Evolutionary conservation across 2,888 invertebrate genomes (phyloP).

Genomic region (Agapostemon virescens): DNA sequence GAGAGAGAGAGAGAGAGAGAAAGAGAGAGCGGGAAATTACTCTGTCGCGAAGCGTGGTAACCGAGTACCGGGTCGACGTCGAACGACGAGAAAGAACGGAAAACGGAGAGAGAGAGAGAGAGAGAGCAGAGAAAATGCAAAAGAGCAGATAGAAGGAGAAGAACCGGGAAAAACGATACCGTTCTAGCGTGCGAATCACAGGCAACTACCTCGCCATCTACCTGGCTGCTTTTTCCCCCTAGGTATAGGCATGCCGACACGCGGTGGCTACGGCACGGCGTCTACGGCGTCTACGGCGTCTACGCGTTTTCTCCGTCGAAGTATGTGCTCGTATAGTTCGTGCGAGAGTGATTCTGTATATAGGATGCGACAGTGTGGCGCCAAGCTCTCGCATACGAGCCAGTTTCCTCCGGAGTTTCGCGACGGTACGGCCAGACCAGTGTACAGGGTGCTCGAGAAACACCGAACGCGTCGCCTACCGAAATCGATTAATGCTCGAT

Average conservation of each 20-base stretch:
- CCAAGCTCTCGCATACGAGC: conserved; percentile 67
- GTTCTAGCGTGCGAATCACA: conserved; percentile 13
- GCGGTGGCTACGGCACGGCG: not conserved
- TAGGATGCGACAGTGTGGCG: conserved; percentile 76
- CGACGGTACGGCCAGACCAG: conserved; percentile 27
- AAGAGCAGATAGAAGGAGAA: not conserved
- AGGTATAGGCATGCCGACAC: conserved; percentile 12
- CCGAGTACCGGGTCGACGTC: not conserved
- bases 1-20: not conserved
- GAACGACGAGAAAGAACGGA: not conserved
- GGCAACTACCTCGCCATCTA: conserved; percentile 18
- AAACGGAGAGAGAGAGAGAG: not conserved
- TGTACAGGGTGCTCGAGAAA: conserved; percentile 44
- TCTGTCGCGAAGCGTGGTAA: not conserved
- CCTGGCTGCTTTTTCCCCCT: conserved; percentile 11
- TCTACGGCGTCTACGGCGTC: not conserved
- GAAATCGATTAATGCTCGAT: not conserved
- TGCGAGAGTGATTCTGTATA: conserved; percentile 69
- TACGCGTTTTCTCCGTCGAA: conserved; percentile 25
- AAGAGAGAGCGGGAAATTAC: not conserved
- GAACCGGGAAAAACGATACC: conserved; percentile 16
- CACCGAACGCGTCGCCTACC: not conserved
- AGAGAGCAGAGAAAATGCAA: not conserved
- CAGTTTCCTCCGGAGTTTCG: conserved; percentile 53
- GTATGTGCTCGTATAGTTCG: conserved; percentile 40